Conservation (phyloP, 1,140 invertebrate species). For the Lerema accius region DNA sequence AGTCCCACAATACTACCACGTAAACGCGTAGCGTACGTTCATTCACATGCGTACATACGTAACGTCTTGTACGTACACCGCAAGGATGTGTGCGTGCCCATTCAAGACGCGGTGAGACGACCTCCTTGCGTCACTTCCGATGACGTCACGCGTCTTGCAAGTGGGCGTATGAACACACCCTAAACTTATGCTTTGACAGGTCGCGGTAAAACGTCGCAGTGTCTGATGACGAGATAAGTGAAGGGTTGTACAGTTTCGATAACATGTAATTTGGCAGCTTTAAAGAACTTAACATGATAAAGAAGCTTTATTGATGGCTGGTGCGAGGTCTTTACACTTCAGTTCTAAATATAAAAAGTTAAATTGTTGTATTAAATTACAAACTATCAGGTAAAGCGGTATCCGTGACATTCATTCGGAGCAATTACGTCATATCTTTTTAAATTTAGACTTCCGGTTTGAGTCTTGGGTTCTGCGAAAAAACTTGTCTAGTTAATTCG, state of each 20-base stretch:
- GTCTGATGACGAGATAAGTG: slow-evolving; percentile 58
- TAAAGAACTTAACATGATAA: slow-evolving; percentile 15
- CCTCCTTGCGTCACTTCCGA: slow-evolving; percentile 75
- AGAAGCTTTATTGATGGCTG: slow-evolving; percentile 14
- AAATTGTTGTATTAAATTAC: slow-evolving; percentile 16
- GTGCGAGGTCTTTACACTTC: background rate
- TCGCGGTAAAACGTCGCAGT: slow-evolving; percentile 43
- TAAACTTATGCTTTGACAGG: slow-evolving; percentile 70
- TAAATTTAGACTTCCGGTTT: slow-evolving; percentile 41
- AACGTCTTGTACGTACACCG: slow-evolving; percentile 23
- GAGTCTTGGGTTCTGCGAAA: slow-evolving; percentile 40
- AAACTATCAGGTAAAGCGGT: background rate
- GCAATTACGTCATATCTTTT: slow-evolving; percentile 25
- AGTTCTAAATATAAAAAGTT: slow-evolving; percentile 5
- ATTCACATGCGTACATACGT: slow-evolving; percentile 56
- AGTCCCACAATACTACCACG: slow-evolving; percentile 56
- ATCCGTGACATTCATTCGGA: slow-evolving; percentile 2
- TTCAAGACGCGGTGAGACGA: slow-evolving; percentile 64
- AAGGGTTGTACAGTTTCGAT: slow-evolving; percentile 56
- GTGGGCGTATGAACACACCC: slow-evolving; percentile 66
- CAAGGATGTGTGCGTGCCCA: slow-evolving; percentile 62
- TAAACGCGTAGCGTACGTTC: slow-evolving; percentile 69
- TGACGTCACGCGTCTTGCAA: slow-evolving; percentile 73
- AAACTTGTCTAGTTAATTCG: slow-evolving; percentile 42
- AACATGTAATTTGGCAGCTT: slow-evolving; percentile 53